Base-by-base conservation (phyloP, 1,140 invertebrate species). In the Homalodisca vitripennis region DNA sequence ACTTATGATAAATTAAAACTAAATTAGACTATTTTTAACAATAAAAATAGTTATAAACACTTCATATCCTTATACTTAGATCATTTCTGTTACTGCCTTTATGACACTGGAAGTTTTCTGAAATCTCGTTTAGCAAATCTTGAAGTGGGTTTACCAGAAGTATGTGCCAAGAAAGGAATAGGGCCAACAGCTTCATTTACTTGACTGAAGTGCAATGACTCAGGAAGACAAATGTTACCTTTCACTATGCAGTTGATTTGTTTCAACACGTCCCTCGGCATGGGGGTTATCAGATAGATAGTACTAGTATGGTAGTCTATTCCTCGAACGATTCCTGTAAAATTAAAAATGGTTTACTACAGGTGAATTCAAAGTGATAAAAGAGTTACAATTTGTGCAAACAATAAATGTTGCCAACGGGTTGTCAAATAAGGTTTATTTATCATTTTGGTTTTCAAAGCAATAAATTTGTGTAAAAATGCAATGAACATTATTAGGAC, bases 251-350 rank as follows among this genome's bases (percentile, higher is more conserved):
- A 69, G 24, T 69, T 69, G 2, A 69, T 55, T 26, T 3, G 2
- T 13, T 30, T n/a, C 6, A 69, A 30, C 24, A 3, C 29, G 12
- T 3, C 22, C 1, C 17, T 2, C 2, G 51, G 31, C 53, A 69
- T 10, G 6, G 51, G 67, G 13, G 67, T 69, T 13, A 69, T 62
- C 6, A 69, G n/a, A 41, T 27, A 69, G 13, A 69, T 29, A 2
- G 20, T 20, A n/a, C 29, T 22, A 2, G 3, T 62, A 13, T 57
- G 22, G 17, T 13, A 62, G 29, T 69, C 67, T 1, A 69, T 34
- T 60, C 27, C 67, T 24, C 67, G 67, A 26, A 69, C 67, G n/a
- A 69, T 60, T 60, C 67, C 67, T 69, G 57, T 1, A n/a, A n/a
- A n/a, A n/a, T n/a, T n/a, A n/a, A n/a, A n/a, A n/a, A 31, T 24